These are phyloP conservation scores for Masnerella sp. DNA, from an alignment of 2,888 invertebrate species.

Conservation along the genomic window DNA sequence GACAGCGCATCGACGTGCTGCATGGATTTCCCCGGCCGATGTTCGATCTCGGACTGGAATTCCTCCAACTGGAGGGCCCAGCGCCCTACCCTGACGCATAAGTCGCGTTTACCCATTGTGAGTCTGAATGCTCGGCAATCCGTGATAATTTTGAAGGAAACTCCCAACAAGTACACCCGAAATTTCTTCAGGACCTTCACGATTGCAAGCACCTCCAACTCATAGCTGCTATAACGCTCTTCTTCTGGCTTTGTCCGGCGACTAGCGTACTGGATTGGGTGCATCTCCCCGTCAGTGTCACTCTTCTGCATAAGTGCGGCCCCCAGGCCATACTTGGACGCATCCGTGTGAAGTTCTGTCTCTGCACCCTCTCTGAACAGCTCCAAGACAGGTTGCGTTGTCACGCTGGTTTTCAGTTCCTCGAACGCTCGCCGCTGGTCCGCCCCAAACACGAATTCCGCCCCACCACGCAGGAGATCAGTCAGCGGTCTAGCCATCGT, in stretches of 20 bases:
- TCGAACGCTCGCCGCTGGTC: constrained; percentile 2
- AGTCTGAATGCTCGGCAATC: neutral
- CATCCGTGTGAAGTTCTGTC: constrained; percentile 9
- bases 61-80: neutral
- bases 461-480: constrained; percentile 5
- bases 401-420: constrained; percentile 2
- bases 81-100: neutral
- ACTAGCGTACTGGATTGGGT: constrained; percentile 2
- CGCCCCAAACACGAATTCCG: constrained; percentile 1
- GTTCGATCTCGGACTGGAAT: neutral
- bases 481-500: neutral
- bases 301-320: neutral
- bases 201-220: neutral
- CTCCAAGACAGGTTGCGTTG: constrained; percentile 4
- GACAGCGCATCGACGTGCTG: neutral
- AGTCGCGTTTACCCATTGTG: neutral
- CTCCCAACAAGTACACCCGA: neutral
- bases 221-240: neutral
- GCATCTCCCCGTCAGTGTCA: neutral
- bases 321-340: constrained; percentile 3
- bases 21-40: too few relatives aligned
- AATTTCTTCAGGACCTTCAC: neutral
- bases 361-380: constrained; percentile 2
- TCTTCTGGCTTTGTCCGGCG: neutral
- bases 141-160: constrained; percentile 24